Evolutionary conservation across 2,797 vertebrate genomes (phyloP), one percentile per base, ranked within the genome.

Genomic region (Bradypus variegatus): DNA sequence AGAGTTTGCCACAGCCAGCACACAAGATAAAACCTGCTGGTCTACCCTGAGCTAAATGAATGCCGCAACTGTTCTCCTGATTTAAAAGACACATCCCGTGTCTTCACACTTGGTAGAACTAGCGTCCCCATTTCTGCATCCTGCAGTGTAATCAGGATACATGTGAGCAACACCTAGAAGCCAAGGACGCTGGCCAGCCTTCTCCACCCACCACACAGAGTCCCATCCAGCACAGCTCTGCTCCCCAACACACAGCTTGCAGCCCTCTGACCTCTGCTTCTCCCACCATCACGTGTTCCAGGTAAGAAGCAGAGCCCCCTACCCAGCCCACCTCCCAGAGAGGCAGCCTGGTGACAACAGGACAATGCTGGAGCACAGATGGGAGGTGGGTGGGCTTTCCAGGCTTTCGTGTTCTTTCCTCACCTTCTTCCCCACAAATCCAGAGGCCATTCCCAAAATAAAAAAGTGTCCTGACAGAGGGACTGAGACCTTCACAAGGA

Each of bases 121-220:
- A 5, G 8, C 1, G 23, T 41, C 65, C 73, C 5, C 9, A 5
- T 38, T 41, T 41, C 38, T 27, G 2, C 3, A 2, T 15, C 25
- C 5, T 16, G 23, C 48, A 3, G 0, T 9, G 36, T 10, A 9
- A 14, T 3, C 12, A 0, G 2, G 25, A 25, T 15, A 18, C 5
- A 0, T 0, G 10, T 14, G 16, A 29, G 12, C 36, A 10, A 23
- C 33, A 23, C 23, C 41, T 5, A 12, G 25, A 33, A 21, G 64
- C 7, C 1, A 25, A 33, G 7, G 27, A 1, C 6, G 38, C 50
- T 36, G 14, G 38, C 23, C 4, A 38, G 3, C 21, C 23, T 6
- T 14, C 70, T 62, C 41, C 10, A 0, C 4, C 5, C 6, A 25
- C 62, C 11, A 29, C n/a, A 25, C 27, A 1, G 31, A 8, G 5